These are phyloP conservation scores for Jacana jacana DNA, from an alignment of 2,113 vertebrate species.

Conservation along the genomic window DNA sequence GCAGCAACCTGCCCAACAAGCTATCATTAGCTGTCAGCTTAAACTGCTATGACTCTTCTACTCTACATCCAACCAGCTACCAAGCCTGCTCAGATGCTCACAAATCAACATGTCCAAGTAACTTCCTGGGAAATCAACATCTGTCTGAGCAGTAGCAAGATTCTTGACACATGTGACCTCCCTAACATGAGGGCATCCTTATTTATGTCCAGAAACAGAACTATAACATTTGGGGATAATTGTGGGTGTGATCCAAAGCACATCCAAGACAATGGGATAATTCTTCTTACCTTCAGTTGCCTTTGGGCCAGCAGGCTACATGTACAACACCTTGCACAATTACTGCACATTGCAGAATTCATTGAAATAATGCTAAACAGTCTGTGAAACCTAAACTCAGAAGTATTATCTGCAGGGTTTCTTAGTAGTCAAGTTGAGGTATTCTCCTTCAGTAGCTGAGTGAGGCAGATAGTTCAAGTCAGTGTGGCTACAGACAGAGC, in stretches of 20 bases:
- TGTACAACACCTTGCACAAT: neutral
- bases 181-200: neutral
- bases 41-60: neutral
- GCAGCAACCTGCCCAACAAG: neutral
- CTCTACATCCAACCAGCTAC: neutral
- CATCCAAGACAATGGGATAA: neutral
- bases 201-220: neutral
- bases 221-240: rapidly evolving
- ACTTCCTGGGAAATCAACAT: neutral
- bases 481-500: neutral
- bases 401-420: neutral
- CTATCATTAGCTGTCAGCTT: neutral
- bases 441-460: neutral
- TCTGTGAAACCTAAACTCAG: neutral
- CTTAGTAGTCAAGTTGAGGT: neutral
- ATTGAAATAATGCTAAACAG: neutral
- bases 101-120: neutral
- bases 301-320: neutral
- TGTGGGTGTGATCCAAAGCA: neutral
- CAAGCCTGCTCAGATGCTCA: neutral
- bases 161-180: neutral
- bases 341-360: neutral
- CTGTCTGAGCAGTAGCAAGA: neutral
- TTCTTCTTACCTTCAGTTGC: neutral
- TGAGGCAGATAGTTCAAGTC: neutral